phyloP scores from a whole-genome alignment of 1,140 invertebrate genomes.

The Coenobita brevimanus region DNA sequence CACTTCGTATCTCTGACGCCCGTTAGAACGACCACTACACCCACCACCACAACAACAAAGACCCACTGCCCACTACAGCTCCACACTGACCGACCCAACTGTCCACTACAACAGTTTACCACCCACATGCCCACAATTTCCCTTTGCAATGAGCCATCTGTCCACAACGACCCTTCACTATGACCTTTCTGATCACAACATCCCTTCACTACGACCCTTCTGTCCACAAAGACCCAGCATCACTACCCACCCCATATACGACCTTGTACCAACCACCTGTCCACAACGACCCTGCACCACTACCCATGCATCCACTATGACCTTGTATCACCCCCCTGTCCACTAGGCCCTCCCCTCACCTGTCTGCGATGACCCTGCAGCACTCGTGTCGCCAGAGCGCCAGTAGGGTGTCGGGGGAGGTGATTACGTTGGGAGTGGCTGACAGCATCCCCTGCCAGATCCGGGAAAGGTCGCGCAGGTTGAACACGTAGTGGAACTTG shows the following conservation, averaged over 20 bases:
- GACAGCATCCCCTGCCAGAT: conserved; percentile 98
- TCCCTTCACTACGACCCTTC: too few species aligned
- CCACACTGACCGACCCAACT: not conserved
- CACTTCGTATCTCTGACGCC: too few species aligned
- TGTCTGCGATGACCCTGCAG: conserved; percentile 92
- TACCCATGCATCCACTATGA: not conserved
- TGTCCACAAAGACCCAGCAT: conserved; percentile 91
- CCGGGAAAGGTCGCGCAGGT: conserved; percentile 91
- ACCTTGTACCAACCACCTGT: conserved; percentile 79
- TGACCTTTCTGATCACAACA: too few species aligned
- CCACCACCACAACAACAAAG: too few species aligned
- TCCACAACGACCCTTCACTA: too few species aligned
- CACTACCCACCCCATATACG: conserved; percentile 93
- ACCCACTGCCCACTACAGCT: too few species aligned
- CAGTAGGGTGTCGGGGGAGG: conserved; percentile 86
- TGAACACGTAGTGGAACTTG: conserved; percentile 98
- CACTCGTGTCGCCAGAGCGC: conserved; percentile 96
- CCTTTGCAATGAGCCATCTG: too few species aligned
- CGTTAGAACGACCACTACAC: too few species aligned
- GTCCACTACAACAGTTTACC: not conserved
- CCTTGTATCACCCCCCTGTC: not conserved
- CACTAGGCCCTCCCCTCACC: conserved; percentile 74
- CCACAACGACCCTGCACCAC: conserved; percentile 79
- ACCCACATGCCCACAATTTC: too few species aligned
- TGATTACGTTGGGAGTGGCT: conserved; percentile 89